Evolutionary conservation across 53 echinoderm and acorn worm genomes (phyloP).

Genomic region (Astropecten irregularis): DNA sequence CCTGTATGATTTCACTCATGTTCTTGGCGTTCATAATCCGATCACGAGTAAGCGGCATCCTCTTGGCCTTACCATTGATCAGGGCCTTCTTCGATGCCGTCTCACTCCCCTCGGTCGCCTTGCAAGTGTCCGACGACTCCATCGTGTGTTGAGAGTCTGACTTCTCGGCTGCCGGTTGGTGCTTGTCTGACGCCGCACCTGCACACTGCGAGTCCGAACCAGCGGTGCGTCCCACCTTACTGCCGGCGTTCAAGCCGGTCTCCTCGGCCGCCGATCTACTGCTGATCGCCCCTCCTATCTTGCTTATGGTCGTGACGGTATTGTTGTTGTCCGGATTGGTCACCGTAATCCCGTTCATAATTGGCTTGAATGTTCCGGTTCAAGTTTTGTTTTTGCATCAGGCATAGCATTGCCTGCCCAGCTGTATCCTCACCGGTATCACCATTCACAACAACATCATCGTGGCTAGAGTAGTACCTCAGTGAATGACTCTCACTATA

Average conservation of each 20-base stretch:
- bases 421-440: neutral
- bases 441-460: too few relatives aligned
- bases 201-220: too few relatives aligned
- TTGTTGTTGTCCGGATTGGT: slow-evolving; percentile 18
- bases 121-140: slow-evolving; percentile 17
- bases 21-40: slow-evolving; percentile 52
- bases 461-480: too few relatives aligned
- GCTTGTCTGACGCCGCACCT: neutral
- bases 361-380: neutral
- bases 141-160: neutral
- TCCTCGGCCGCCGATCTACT: slow-evolving; percentile 22
- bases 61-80: slow-evolving; percentile 22
- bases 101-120: slow-evolving; percentile 31
- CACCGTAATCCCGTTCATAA: slow-evolving; percentile 29
- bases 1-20: slow-evolving; percentile 70
- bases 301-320: slow-evolving; percentile 13
- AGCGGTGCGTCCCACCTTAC: neutral
- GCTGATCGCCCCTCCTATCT: slow-evolving; percentile 43
- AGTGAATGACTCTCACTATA: slow-evolving; percentile 6
- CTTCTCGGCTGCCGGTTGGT: neutral
- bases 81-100: slow-evolving; percentile 26
- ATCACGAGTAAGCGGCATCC: neutral
- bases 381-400: neutral
- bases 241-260: slow-evolving; percentile 13
- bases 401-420: slow-evolving; percentile 20